Percentiles rank a stretch among this genome's conserved stretches.
Conservation (phyloP, 2,113 vertebrate species). For the Psophia crepitans region DNA sequence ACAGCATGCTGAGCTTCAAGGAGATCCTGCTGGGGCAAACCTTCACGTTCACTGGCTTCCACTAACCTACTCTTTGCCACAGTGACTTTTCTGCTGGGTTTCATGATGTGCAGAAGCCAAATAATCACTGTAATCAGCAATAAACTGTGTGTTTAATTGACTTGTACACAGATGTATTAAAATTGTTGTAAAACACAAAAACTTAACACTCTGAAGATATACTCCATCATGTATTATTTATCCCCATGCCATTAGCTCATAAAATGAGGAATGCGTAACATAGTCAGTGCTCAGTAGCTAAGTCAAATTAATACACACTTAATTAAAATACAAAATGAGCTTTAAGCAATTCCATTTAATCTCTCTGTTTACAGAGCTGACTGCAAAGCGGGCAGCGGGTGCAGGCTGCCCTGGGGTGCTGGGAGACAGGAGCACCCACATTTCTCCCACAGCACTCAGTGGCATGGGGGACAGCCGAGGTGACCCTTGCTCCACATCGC, state of each 20-base stretch:
- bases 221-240: slow-evolving; percentile 63
- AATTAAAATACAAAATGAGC: slow-evolving; percentile 55
- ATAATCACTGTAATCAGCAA: background rate
- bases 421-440: accelerated
- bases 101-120: background rate
- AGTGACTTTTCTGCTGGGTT: background rate
- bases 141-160: slow-evolving; percentile 14
- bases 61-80: background rate
- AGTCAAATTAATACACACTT: slow-evolving; percentile 61
- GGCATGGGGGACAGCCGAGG: background rate
- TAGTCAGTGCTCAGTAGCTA: slow-evolving; percentile 39
- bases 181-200: slow-evolving; percentile 33
- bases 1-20: background rate
- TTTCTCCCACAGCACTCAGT: accelerated
- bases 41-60: background rate
- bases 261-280: slow-evolving; percentile 58
- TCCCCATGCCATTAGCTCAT: slow-evolving; percentile 56
- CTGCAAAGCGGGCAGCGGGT: background rate
- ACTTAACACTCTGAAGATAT: background rate
- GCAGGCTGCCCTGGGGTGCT: background rate
- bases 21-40: accelerated
- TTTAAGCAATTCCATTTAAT: background rate
- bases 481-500: background rate
- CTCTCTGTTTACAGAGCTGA: background rate
- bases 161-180: slow-evolving; percentile 9